Base-by-base conservation (phyloP, 30 jellyfish, hydroid and myxozoan genomes). In the Aurelia coerulea region DNA sequence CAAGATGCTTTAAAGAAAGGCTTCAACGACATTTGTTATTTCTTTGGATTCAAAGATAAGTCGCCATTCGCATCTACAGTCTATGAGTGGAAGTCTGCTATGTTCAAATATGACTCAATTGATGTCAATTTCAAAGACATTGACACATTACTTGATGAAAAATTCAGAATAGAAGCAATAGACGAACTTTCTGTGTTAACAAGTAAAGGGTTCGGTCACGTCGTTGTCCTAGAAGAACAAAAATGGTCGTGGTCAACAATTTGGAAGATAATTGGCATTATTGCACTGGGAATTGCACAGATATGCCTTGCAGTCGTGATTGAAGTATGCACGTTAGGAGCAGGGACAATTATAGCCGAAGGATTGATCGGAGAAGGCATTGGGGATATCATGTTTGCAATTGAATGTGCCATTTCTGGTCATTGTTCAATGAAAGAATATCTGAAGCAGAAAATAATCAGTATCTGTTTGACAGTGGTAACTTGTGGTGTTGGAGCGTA, bases 401-500 rank as follows among this genome's bases (percentile, higher is more conserved):
- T 49, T 13, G 90, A 80, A 34, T 74, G 73, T 37, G 53, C 53
- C n/a, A 74, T 74, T 35, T 74, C 85, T 16, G 42, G 85, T 17
- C 72, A 74, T 52, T 74, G 85, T 52, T 74, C 85, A 3, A 74
- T 74, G 85, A 74, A 74, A 58, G 85, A 74, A 52, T 74, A 74
- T 37, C 34, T 74, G 73, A 74, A 74, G 42, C 85, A 74, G 17
- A 74, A 74, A 52, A 70, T 34, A 68, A 64, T 80, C 52, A 80
- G 90, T 35, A 19, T 80, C 16, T 37, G 73, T 39, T 31, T 80
- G 33, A 63, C 90, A 32, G 82, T 80, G 18, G 35, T 80, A 15
- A 64, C 90, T 23, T 64, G 70, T 51, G 90, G 90, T 9, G 80
- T 80, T 23, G 90, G 90, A 23, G 88, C 88, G 13, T 78, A 29